Base-by-base conservation (phyloP, 2,113 vertebrate species). In the Collichthys lucidus region DNA sequence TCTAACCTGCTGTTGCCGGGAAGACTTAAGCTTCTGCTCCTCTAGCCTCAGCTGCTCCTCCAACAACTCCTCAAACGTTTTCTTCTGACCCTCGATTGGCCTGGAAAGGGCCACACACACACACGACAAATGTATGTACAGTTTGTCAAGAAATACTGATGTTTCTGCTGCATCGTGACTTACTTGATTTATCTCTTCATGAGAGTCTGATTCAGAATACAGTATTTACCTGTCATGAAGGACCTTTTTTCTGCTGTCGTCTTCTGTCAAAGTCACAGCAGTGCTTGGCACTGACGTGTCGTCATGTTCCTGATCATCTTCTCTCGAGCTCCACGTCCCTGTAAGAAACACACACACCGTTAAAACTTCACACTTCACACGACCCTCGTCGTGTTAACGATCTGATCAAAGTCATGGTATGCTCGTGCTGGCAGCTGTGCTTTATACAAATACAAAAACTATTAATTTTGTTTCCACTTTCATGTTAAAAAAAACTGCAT, bases 21-120 rank as follows among this genome's bases (percentile, higher is more conserved):
- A 82, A 50, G 46, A 94, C 86, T 94, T 94, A 74, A 96, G 75
- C 84, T 94, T 95, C 91, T 96, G 94, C 82, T 98, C 95, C 93
- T 99, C 98, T 60, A 97, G 69, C 64, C 22, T 93, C 86, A 99
- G 95, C 82, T 98, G 96, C 89, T 99, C 96, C 91, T 99, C 98
- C 65, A 99, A 82, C 59, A 97, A 95, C 80, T 98, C 96, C 92
- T 99, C 97, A 94, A 98, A 99, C 0, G 97, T 97, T 89, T 94
- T 94, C 86, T 95, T 97, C 88, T 90, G 96, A 79, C 94, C 95
- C 49, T 93, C 93, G 24, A 96, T 97, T 4, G 98, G 97, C 81
- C 98, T 99, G 72, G 0, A 55, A 2, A 80, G 20, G 53, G 65
- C 35, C 35, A 4, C 9, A 40, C 35, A 40, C 3, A 71, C 14